A percentile compares a stretch with the other conserved stretches of the same genome.
Evolutionary conservation across 2,888 invertebrate genomes (phyloP).

Genomic region (Himalopsyche tibetana): DNA sequence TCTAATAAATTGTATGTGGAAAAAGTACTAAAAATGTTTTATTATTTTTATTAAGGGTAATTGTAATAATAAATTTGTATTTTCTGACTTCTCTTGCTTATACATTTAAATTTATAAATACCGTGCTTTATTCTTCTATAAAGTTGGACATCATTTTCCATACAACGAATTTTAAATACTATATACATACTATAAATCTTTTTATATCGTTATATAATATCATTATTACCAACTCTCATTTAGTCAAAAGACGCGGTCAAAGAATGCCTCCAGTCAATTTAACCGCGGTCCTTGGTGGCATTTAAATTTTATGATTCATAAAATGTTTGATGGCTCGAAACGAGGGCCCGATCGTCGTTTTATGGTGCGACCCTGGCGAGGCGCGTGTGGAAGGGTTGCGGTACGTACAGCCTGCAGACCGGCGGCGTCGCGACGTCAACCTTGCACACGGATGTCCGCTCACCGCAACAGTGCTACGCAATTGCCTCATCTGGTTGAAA

Average conservation of each 20-base stretch:
- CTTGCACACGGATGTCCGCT: conserved; percentile 46
- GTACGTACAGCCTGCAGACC: background rate
- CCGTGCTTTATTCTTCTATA: no score
- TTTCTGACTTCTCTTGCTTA: no score
- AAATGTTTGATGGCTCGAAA: conserved; percentile 8
- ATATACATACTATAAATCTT: no score
- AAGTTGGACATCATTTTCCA: no score
- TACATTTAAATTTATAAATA: no score
- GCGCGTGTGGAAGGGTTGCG: conserved; percentile 15
- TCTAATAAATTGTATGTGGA: no score
- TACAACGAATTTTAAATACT: no score
- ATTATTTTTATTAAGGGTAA: no score
- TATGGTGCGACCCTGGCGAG: conserved; percentile 47
- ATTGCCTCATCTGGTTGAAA: conserved; percentile 52
- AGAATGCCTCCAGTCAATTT: conserved; percentile 11
- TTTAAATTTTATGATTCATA: conserved; percentile 27
- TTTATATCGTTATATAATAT: no score
- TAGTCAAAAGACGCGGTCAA: background rate
- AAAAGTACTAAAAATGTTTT: no score
- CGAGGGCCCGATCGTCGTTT: conserved; percentile 39
- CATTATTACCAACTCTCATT: no score
- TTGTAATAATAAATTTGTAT: no score
- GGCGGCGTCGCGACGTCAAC: conserved; percentile 21
- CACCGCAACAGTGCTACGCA: conserved; percentile 49
- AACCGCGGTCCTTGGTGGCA: background rate